Evolutionary conservation across 2,888 invertebrate genomes (phyloP).

Genomic region (Philereme vetulata): DNA sequence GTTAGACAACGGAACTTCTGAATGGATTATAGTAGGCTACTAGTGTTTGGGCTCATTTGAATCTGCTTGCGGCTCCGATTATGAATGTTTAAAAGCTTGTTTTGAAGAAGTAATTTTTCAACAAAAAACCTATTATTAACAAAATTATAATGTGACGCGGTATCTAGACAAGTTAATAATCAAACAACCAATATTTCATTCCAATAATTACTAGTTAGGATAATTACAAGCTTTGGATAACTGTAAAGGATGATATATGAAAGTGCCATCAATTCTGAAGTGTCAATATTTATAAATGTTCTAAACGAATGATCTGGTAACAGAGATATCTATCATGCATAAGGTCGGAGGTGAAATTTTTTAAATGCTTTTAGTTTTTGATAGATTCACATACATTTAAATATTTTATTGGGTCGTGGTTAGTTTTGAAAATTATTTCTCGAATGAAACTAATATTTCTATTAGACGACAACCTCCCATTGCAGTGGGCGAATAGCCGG

Average conservation of each 20-base stretch:
- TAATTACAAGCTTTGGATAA: slow-evolving; percentile 32
- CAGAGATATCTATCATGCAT: slow-evolving; percentile 50
- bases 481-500: too few species aligned
- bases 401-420: neutral
- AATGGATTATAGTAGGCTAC: too few species aligned
- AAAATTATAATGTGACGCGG: too few species aligned
- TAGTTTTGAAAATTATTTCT: too few species aligned
- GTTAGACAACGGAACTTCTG: too few species aligned
- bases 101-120: too few species aligned
- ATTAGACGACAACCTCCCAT: too few species aligned
- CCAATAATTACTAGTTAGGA: slow-evolving; percentile 41
- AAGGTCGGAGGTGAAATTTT: slow-evolving; percentile 29
- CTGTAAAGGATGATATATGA: slow-evolving; percentile 36
- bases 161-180: slow-evolving; percentile 23
- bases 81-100: too few species aligned
- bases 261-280: slow-evolving; percentile 28
- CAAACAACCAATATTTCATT: slow-evolving; percentile 47
- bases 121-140: too few species aligned
- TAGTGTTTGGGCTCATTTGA: too few species aligned
- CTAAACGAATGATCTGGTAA: slow-evolving; percentile 38
- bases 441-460: too few species aligned
- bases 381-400: slow-evolving; percentile 7
- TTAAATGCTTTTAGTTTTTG: slow-evolving; percentile 6
- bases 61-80: too few species aligned
- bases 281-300: slow-evolving; percentile 34